phyloP scores from a whole-genome alignment of 2,888 invertebrate species.

The Busseola fusca region DNA sequence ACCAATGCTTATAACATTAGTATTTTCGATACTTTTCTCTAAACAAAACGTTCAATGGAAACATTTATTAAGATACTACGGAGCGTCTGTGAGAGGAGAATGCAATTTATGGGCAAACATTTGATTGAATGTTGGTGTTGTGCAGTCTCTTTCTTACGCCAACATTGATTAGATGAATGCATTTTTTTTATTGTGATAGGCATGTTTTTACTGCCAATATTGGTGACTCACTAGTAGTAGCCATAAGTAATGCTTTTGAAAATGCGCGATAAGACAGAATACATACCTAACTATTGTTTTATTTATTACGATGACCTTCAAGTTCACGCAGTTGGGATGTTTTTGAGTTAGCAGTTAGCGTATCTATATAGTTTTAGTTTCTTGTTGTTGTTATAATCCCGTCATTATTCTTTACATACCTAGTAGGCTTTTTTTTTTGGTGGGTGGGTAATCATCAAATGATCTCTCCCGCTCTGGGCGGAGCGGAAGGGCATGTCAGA shows the following conservation, averaged over 20 bases:
- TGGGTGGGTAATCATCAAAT: too few species aligned
- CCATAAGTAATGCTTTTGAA: constrained; percentile 15
- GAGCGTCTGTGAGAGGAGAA: background rate
- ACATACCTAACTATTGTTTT: background rate
- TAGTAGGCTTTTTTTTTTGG: too few species aligned
- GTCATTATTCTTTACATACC: too few species aligned
- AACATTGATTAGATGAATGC: constrained; percentile 29
- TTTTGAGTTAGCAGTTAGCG: too few species aligned
- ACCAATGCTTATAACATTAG: background rate
- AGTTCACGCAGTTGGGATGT: too few species aligned
- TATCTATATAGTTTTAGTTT: too few species aligned
- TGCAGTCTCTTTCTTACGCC: constrained; percentile 43
- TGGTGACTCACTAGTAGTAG: constrained; percentile 29
- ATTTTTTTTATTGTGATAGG: constrained; percentile 5
- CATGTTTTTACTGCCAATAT: constrained; percentile 3
- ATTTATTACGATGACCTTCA: constrained; percentile 8
- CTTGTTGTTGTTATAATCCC: too few species aligned
- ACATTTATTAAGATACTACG: background rate
- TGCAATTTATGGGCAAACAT: constrained; percentile 13
- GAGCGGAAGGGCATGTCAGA: too few species aligned
- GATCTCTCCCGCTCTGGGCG: too few species aligned
- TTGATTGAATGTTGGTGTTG: constrained; percentile 28
- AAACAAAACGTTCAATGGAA: constrained; percentile 18
- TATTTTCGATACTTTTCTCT: background rate
- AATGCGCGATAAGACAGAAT: constrained; percentile 34